Base-by-base conservation (phyloP, 2,113 vertebrate genomes). In the Aythya baeri region DNA sequence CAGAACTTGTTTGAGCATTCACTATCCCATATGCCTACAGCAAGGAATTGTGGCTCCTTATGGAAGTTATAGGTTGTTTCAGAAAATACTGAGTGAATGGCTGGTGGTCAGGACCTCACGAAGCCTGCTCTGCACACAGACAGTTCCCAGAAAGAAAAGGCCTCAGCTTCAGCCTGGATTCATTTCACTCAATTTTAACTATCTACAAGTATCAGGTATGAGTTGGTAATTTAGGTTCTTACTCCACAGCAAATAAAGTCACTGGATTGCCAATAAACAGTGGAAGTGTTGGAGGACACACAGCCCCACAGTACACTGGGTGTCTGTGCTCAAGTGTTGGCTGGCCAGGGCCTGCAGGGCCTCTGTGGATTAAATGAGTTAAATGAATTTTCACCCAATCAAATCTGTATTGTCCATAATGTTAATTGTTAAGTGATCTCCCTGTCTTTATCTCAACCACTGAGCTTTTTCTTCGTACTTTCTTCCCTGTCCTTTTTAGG, bases 301-400 rank as follows among this genome's bases (percentile, higher is more conserved):
- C 49, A 23, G 49, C 7, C 52, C 29, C n/a, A 49, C 13, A n/a
- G 38, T 12, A 22, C 12, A 27, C 9, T 11, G 34, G 10, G 17
- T 22, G 25, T 34, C 62, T 1, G 1, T 34, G 61, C 7, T 34
- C 22, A 25, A 5, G 15, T 3, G 3, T 6, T 49, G 41, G 41
- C 41, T 36, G 41, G 41, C 23, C 11, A 54, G 8, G 29, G 29
- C 2, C 41, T 75, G 41, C 38, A 20, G 16, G 15, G 13, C 10
- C 25, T 15, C 31, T 36, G 57, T 21, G 46, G 9, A 11, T 49
- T 49, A 46, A 21, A 46, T 5, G 46, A 46, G 17, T 46, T 46
- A 49, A 49, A 49, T 49, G 46, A 49, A 21, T 49, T 49, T 49
- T 49, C 20, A 41, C 46, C 46, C 46, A 49, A 6, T 49, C 20